Evolutionary conservation across 2,888 invertebrate species (phyloP), one percentile per base, ranked within the genome.

Genomic region (Lordiphosa andalusiaca): DNA sequence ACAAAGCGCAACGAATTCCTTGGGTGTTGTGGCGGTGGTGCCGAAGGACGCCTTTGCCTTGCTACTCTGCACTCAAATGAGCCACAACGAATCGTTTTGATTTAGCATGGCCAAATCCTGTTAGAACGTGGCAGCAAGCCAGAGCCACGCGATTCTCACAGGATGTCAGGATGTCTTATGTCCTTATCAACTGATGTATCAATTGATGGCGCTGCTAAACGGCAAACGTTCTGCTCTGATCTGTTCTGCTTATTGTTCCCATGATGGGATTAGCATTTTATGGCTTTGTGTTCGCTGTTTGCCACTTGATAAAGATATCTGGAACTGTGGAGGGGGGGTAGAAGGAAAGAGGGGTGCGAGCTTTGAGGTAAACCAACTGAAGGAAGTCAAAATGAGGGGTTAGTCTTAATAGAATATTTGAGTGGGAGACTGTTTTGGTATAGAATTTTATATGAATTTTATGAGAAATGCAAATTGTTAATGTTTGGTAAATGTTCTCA

Each of bases 1-100:
- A 88, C 89, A 87, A 86, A 88, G 89, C 89, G 86, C 72, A 86
- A 62, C 89, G 75, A 89, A 89, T 89, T 75, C 67, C 70, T 68
- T 59, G 85, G 55, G 64, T 56, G 16, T 16, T 16, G 16, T 16
- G 55, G 57, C 44, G 84, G 84, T 68, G 72, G 65, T 81, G 67
- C 67, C 44, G 69, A 72, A 35, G 36, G 67, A 61, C 59, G 62
- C 72, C 16, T 16, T 16, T 71, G 70, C 57, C 55, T 59, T 73
- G 63, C 59, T 62, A 64, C 55, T 68, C 55, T 67, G 70, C 74
- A 81, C 80, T 82, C 82, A 85, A 85, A 87, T 88, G 88, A 87
- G 87, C 73, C 88, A 66, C 76, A 65, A 49, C 87, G 74, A 87
- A 87, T 87, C 64, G 71, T 80, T 72, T 78, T 87, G 86, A 85